Base-by-base conservation (phyloP, 2,113 vertebrate species). In the Spilogale gracilis region DNA sequence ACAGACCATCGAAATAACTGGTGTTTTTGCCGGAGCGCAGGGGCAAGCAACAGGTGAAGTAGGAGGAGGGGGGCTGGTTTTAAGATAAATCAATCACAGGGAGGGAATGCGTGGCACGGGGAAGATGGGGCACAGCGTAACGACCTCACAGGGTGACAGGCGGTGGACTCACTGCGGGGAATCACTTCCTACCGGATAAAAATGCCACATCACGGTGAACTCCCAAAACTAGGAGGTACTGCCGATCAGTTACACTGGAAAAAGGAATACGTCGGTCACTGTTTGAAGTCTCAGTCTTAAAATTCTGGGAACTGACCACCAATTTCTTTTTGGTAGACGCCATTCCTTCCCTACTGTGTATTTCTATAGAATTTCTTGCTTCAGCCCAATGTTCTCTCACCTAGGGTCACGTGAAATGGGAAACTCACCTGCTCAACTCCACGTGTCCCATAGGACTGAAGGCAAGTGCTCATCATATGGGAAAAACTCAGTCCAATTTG, bases 31-130 rank as follows among this genome's bases (percentile, higher is more conserved):
- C 73, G 16, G 45, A 50, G 73, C 0, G 25, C 1, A 12, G 9
- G 69, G n/a, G n/a, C 0, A 9, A 8, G n/a, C 17, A 3, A n/a
- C 21, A 1, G 71, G 71, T 0, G 0, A 23, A 45, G 71, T 20
- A 6, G 43, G 71, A 45, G 43, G 20, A 38, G 11, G 20, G 71
- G 11, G 12, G 73, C 6, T 48, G 73, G 38, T 38, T 38, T 38
- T 4, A 7, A 45, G 43, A 48, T 48, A 23, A 48, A 74, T 14
- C 13, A 25, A 6, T 25, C 43, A 74, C 43, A 21, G n/a, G 63
- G n/a, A 73, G n/a, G 69, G 20, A 21, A 21, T 0, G 67, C 9
- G 9, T 38, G 4, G 38, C 71, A 0, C 6, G 10, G 21, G 30
- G 21, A 13, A 43, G 9, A 21, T 8, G 0, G 43, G 2, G 18